Evolutionary conservation across 2,888 invertebrate genomes (phyloP).

Genomic region (Acrobasis repandana): DNA sequence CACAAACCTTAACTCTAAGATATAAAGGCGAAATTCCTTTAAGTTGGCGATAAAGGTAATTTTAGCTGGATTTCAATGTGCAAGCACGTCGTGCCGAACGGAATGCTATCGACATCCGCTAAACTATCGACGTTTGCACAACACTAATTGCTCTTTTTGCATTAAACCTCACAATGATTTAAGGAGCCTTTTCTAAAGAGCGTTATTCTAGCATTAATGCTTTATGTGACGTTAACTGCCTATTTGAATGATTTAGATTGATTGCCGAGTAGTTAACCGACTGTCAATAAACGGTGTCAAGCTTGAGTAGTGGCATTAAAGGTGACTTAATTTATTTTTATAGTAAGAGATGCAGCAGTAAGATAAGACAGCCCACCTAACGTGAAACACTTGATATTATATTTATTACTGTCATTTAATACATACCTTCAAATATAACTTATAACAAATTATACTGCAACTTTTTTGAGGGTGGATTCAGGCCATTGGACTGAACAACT

Average conservation of each 20-base stretch:
- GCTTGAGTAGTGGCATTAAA: conserved; percentile 27
- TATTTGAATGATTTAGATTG: conserved; percentile 69
- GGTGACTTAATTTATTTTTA: too few species aligned
- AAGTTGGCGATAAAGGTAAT: conserved; percentile 27
- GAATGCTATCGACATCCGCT: conserved; percentile 79
- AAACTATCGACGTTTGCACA: conserved; percentile 76
- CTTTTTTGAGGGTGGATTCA: too few species aligned
- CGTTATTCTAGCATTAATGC: conserved; percentile 69
- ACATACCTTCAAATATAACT: too few species aligned
- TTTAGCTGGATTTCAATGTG: conserved; percentile 63
- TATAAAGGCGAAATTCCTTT: conserved; percentile 43
- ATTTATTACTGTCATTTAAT: too few species aligned
- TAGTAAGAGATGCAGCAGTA: too few species aligned
- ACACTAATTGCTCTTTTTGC: conserved; percentile 77
- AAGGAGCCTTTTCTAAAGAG: conserved; percentile 55
- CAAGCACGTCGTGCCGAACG: conserved; percentile 70
- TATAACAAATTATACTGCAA: too few species aligned
- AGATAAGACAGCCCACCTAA: too few species aligned
- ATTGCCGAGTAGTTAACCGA: conserved; percentile 50
- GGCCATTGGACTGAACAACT: too few species aligned
- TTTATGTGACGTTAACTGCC: conserved; percentile 65
- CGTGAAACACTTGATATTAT: too few species aligned
- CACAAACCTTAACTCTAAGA: conserved; percentile 33
- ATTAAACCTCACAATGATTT: conserved; percentile 63
- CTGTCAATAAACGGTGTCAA: conserved; percentile 37